phyloP scores from a whole-genome alignment of 2,797 vertebrate species.

The Trichosurus vulpecula region DNA sequence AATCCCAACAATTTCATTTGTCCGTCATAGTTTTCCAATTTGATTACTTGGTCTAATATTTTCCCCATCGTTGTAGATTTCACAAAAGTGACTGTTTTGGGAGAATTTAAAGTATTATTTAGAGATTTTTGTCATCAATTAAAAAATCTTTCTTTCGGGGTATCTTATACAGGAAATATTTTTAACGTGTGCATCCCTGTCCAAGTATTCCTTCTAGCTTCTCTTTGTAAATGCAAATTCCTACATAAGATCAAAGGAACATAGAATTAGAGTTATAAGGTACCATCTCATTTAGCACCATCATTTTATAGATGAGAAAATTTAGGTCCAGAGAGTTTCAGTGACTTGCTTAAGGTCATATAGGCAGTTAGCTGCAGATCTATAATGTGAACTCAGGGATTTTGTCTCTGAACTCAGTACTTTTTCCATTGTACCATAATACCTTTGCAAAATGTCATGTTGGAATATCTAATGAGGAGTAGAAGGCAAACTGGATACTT shows the following conservation, averaged over 20 bases:
- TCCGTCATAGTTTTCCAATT: not conserved
- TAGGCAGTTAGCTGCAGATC: not conserved
- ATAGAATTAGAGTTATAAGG: not conserved
- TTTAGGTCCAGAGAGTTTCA: not conserved
- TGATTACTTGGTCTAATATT: not conserved
- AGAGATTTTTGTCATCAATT: not conserved
- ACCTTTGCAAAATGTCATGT: not conserved
- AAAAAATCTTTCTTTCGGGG: not conserved
- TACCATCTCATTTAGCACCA: not conserved
- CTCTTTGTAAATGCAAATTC: not conserved
- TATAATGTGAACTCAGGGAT: not conserved
- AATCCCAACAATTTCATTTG: not conserved
- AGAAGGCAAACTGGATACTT: not conserved
- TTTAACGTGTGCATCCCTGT: not conserved
- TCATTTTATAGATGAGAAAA: not conserved
- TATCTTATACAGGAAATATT: not conserved
- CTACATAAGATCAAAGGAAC: not conserved
- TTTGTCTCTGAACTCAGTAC: not conserved
- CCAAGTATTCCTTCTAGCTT: not conserved
- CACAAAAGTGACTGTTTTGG: not conserved
- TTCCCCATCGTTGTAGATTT: not conserved
- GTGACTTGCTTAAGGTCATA: not conserved
- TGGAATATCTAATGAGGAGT: not conserved
- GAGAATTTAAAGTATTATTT: not conserved
- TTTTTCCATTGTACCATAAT: not conserved